Base-by-base conservation (phyloP, 2,888 invertebrate species). In the Hyalella azteca region DNA sequence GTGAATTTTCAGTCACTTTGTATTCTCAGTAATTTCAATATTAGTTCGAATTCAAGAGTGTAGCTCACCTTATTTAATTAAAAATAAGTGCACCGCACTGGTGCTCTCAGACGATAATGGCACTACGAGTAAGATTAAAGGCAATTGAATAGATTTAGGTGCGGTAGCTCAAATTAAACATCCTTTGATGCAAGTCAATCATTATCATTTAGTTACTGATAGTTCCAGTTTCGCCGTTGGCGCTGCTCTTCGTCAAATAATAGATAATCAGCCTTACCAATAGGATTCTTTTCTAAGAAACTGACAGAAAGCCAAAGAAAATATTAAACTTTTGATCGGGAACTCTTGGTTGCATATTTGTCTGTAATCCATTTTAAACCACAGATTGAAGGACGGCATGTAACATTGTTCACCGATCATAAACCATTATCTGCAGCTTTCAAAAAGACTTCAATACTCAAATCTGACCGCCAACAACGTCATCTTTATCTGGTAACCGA, bases 201-300 rank as follows among this genome's bases (percentile, higher is more conserved):
- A 79, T 22, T 45, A 41, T 29, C 73, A 79, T 22, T 15, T 79
- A 19, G 79, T 79, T 32, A 79, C 79, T 32, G 73, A 79, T 45
- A 73, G 60, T 32, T 66, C 66, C 19, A n/a, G 26, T 0, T 45
- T 26, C 9, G 60, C 78, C 0, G 26, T 76, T 26, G 73, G 73
- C 26, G 79, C 79, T 26, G 45, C 79, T 26, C n/a, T 79, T n/a
- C 75, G 75, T 50, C 73, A 79, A 49, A 50, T 79, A 7, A 50
- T 79, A 11, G 73, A 79, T 50, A 26, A 26, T 4, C 29, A 45
- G n/a, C 48, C 49, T 26, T 4, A 22, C 5, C 79, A 26, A n/a
- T 75, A 11, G 79, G 39, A 41, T 79, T 79, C 54, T 79, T 40
- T 39, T 7, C 22, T n/a, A 78, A 79, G 50, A 79, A 79, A 36